Base-by-base conservation (phyloP, 2,888 invertebrate genomes). In the Plebejus melissa region DNA sequence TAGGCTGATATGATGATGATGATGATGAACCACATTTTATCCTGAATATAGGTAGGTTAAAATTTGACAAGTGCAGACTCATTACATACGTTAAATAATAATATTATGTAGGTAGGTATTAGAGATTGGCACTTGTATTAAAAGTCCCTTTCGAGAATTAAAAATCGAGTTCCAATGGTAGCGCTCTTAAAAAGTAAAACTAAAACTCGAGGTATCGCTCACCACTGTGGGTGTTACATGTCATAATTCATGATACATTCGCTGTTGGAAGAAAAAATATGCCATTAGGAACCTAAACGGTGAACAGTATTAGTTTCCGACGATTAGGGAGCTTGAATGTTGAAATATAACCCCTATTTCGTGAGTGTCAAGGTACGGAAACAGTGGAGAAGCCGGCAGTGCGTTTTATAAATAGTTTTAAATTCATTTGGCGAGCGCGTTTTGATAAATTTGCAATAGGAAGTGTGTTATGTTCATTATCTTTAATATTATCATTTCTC, bases 161-260 rank as follows among this genome's bases (percentile, higher is more conserved):
- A 50, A 71, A 71, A 28, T 80, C 80, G 80, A 81, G 79, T 77
- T 75, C 60, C 77, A 75, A 58, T 79, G 74, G 80, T 82, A 78
- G 72, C 69, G 41, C 74, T 77, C 75, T 76, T 77, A 76, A 77
- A 78, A 81, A 72, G 72, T 72, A 50, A 72, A 78, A 80, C 79
- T 78, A 79, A 79, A 81, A 82, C 78, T 79, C 80, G 80, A 78
- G 77, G 82, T 83, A 81, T 82, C 82, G 81, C 81, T 80, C 81
- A 82, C 80, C 79, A 82, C 82, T 83, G 84, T 87, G 86, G 88
- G 89, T 87, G 90, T 90, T 84, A 85, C 83, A 82, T 88, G 87
- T 88, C 90, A 88, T 89, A 89, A 90, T 88, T 90, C 88, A 90
- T 91, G 88, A 90, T 87, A 86, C 85, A 88, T 89, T 85, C 85